Evolutionary conservation across 2,888 invertebrate genomes (phyloP).

Genomic region (Agrochola lota): DNA sequence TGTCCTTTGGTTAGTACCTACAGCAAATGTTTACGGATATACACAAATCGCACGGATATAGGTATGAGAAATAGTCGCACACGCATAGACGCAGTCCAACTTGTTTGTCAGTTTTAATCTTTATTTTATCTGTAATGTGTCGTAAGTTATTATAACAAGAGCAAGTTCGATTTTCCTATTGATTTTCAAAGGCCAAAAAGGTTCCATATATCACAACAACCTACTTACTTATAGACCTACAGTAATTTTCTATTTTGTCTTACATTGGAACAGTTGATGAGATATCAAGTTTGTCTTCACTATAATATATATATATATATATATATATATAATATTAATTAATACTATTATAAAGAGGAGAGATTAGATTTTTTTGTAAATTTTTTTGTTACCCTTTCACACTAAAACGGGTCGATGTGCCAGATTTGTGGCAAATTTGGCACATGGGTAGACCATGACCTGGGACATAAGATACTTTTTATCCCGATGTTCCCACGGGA

Average conservation of each 20-base stretch:
- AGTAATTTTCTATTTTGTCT: neutral
- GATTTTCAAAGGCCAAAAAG: neutral
- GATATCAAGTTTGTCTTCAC: neutral
- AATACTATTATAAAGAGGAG: too few relatives aligned
- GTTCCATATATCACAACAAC: neutral
- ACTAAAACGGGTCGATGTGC: too few relatives aligned
- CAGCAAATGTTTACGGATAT: slow-evolving; percentile 17
- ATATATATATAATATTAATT: too few relatives aligned
- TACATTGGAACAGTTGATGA: neutral
- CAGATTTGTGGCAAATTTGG: too few relatives aligned
- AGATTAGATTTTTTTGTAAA: too few relatives aligned
- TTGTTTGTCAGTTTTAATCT: slow-evolving; percentile 14
- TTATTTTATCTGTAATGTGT: neutral
- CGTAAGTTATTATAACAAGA: neutral
- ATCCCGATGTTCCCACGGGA: too few relatives aligned
- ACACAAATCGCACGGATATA: too few relatives aligned
- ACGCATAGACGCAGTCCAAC: neutral
- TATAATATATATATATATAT: too few relatives aligned
- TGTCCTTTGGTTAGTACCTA: slow-evolving; percentile 3
- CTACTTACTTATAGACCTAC: too few relatives aligned
- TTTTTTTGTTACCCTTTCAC: too few relatives aligned
- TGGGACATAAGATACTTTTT: too few relatives aligned
- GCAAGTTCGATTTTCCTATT: neutral
- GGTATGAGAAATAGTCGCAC: neutral
- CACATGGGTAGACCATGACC: too few relatives aligned